A percentile compares a stretch with the other conserved stretches of the same genome.
Evolutionary conservation across 2,888 invertebrate species (phyloP).

Genomic region (Atrina japonica): DNA sequence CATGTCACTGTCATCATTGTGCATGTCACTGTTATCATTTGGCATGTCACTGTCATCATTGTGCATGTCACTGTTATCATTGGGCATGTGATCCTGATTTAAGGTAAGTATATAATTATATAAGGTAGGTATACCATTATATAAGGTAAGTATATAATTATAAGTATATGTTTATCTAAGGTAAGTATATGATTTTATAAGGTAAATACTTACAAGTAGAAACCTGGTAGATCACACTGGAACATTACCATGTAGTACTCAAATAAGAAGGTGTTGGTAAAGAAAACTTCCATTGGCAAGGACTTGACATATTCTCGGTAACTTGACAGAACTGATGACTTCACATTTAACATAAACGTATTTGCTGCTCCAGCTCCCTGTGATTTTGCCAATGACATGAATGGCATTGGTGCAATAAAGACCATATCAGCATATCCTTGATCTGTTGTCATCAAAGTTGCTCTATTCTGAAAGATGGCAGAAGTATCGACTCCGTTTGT

Average conservation of each 20-base stretch:
- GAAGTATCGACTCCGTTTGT: slow-evolving; percentile 51
- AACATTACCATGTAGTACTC: slow-evolving; percentile 68
- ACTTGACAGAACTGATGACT: slow-evolving; percentile 41
- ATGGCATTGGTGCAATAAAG: slow-evolving; percentile 61
- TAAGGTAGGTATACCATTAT: too few relatives aligned
- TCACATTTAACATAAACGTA: slow-evolving; percentile 55
- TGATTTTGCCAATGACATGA: slow-evolving; percentile 52
- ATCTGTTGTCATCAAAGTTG: slow-evolving; percentile 33
- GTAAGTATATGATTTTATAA: too few relatives aligned
- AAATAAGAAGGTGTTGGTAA: slow-evolving; percentile 59
- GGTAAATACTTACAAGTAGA: slow-evolving; percentile 50
- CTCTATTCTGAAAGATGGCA: slow-evolving; percentile 51
- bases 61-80: too few relatives aligned
- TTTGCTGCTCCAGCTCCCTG: slow-evolving; percentile 46
- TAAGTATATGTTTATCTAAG: too few relatives aligned
- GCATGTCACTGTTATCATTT: too few relatives aligned
- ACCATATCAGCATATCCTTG: slow-evolving; percentile 45
- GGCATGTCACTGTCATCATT: too few relatives aligned
- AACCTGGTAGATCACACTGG: slow-evolving; percentile 70
- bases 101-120: too few relatives aligned
- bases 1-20: too few relatives aligned
- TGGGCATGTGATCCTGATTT: too few relatives aligned
- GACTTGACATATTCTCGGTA: slow-evolving; percentile 51
- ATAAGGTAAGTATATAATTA: too few relatives aligned
- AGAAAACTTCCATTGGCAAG: background rate